Evolutionary conservation across 2,888 invertebrate species (phyloP), one percentile per base, ranked within the genome.

Genomic region (Helobdella robusta): DNA sequence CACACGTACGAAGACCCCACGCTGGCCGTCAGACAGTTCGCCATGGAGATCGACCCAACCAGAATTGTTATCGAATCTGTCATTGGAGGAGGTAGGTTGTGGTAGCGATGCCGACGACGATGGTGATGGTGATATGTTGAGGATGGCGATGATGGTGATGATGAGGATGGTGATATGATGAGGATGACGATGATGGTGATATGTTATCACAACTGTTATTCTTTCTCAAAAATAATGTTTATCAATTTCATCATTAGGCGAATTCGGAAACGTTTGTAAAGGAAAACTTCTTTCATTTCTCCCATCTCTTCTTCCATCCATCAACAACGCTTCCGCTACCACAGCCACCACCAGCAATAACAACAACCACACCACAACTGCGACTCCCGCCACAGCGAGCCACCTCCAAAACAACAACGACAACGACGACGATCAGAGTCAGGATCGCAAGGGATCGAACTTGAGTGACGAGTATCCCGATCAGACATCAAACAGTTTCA

Each of bases 1-100:
- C 95, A 97, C 78, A 97, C 97, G 0, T 98, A 98, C 79, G 98
- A 98, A 82, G 97, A 98, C 81, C 97, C 97, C 1, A 94, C 95
- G 80, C 94, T 95, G 80, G 97, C 97, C 1, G 92, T 98, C 3
- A 83, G 91, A 70, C 97, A 97, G 81, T 98, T 98, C 79, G 94
- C 98, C 0, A 84, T 93, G 66, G 97, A 97, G 84, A 97, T 98
- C 72, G 94, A 95, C 80, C 91, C 94, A 0, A 90, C 91, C 70
- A 91, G 89, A 77, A 95, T 98, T 72, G 93, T 91, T 56, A 98
- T 98, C 73, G 98, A 98, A 81, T 92, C 95, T 28, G 94, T 97
- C 67, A 97, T 98, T 74, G 98, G 97, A 5, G 68, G 63, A 67
- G 67, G 67, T 67, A 44, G 18, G 56, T 32, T 63, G 18, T 30